Percentiles rank a stretch among this genome's conserved stretches.
Evolutionary conservation across 2,888 invertebrate species (phyloP).

Genomic region (Epinotia demarniana): DNA sequence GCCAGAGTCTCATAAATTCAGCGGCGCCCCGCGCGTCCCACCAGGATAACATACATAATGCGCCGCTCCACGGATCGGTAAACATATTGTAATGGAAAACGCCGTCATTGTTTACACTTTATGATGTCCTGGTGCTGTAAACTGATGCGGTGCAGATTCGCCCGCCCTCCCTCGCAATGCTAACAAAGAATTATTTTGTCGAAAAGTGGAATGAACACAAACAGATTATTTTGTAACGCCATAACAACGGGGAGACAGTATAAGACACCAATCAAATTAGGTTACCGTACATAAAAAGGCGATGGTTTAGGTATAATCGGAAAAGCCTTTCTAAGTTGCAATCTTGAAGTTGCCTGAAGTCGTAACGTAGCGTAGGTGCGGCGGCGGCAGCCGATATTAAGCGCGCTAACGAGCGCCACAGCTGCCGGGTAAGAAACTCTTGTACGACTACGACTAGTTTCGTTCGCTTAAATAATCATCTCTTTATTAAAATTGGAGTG

Average conservation of each 20-base stretch:
- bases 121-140: slow-evolving; percentile 81
- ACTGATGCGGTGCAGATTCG: slow-evolving; percentile 70
- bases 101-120: slow-evolving; percentile 83
- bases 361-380: slow-evolving; percentile 29
- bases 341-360: slow-evolving; percentile 36
- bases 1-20: slow-evolving; percentile 81
- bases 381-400: slow-evolving; percentile 48
- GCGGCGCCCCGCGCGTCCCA: slow-evolving; percentile 75
- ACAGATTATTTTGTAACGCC: slow-evolving; percentile 42
- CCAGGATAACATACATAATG: slow-evolving; percentile 84
- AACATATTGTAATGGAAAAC: slow-evolving; percentile 85
- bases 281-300: slow-evolving; percentile 8
- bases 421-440: slow-evolving; percentile 50
- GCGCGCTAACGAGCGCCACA: slow-evolving; percentile 53
- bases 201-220: slow-evolving; percentile 49
- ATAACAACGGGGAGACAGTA: slow-evolving; percentile 23
- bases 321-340: slow-evolving; percentile 27
- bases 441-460: slow-evolving; percentile 51
- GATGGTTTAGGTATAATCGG: slow-evolving; percentile 11
- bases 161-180: slow-evolving; percentile 57
- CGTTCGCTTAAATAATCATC: slow-evolving; percentile 63
- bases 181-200: slow-evolving; percentile 58
- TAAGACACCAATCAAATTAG: slow-evolving; percentile 23
- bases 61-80: slow-evolving; percentile 82
- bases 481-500: slow-evolving; percentile 65